A percentile compares a stretch with the other conserved stretches of the same genome.
phyloP scores from a whole-genome alignment of 2,113 vertebrate genomes.

The Balaeniceps rex region DNA sequence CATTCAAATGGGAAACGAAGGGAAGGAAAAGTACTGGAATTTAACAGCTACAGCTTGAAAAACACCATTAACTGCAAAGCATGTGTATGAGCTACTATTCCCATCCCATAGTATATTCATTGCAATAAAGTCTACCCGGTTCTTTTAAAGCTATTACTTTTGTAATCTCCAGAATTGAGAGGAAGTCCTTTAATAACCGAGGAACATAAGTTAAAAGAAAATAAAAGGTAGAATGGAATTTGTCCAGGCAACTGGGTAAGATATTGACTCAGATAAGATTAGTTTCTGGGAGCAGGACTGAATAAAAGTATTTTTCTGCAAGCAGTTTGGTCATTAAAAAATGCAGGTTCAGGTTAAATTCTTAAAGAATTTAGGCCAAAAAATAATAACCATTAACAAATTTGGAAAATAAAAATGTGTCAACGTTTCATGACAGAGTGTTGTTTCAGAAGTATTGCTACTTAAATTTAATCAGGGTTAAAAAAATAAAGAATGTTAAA shows the following conservation, averaged over 20 bases:
- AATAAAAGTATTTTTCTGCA: background rate
- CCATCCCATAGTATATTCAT: background rate
- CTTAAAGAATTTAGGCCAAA: background rate
- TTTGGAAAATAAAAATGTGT: background rate
- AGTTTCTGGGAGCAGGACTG: background rate
- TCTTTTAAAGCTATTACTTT: background rate
- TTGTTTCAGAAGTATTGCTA: background rate
- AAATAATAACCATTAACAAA: background rate
- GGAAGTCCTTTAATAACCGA: background rate
- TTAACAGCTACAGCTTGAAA: background rate
- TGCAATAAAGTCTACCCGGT: background rate
- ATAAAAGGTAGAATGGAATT: background rate
- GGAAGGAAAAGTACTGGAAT: background rate
- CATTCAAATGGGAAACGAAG: background rate
- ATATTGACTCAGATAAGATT: background rate
- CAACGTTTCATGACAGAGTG: background rate
- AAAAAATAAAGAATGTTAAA: background rate
- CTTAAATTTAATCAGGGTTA: background rate
- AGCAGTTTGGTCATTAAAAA: background rate
- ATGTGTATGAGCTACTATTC: background rate
- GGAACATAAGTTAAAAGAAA: background rate
- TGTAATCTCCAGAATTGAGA: background rate
- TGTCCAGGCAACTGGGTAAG: background rate
- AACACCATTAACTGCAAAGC: background rate
- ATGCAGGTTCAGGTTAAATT: background rate